phyloP scores from a whole-genome alignment of 1,140 invertebrate species.

The Neotoxoptera formosana region DNA sequence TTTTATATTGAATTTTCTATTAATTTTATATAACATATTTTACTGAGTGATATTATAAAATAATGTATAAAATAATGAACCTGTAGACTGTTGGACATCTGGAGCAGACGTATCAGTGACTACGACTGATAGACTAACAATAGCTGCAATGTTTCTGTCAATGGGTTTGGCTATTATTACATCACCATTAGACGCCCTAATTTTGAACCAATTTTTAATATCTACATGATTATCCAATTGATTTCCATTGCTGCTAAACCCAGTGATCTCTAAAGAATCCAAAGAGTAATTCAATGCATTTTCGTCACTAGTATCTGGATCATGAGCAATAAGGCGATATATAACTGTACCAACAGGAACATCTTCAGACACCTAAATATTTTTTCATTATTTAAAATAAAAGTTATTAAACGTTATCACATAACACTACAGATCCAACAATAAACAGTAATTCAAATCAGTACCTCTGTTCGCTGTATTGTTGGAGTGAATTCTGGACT shows the following conservation, averaged over 20 bases:
- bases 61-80: conserved; percentile 63
- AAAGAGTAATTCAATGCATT: conserved; percentile 74
- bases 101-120: conserved; percentile 83
- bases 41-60: neutral
- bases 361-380: conserved; percentile 73
- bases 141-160: conserved; percentile 75
- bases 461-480: conserved; percentile 80
- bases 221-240: conserved; percentile 68
- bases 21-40: neutral
- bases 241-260: conserved; percentile 83
- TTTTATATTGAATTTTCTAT: neutral
- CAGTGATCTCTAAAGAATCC: conserved; percentile 75
- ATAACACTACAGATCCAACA: neutral
- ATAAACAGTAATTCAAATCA: neutral
- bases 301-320: conserved; percentile 79
- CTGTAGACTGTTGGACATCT: conserved; percentile 78
- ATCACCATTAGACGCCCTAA: conserved; percentile 74
- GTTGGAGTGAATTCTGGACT: conserved; percentile 83
- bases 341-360: conserved; percentile 77
- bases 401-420: neutral
- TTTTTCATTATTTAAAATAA: neutral
- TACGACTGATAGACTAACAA: conserved; percentile 77
- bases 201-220: conserved; percentile 68
- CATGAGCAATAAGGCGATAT: conserved; percentile 76
- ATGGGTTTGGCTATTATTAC: conserved; percentile 74